A percentile compares a stretch with the other conserved stretches of the same genome.
These are phyloP conservation scores for Gryon sp. DNA, from an alignment of 1,140 invertebrate species.

Conservation along the genomic window DNA sequence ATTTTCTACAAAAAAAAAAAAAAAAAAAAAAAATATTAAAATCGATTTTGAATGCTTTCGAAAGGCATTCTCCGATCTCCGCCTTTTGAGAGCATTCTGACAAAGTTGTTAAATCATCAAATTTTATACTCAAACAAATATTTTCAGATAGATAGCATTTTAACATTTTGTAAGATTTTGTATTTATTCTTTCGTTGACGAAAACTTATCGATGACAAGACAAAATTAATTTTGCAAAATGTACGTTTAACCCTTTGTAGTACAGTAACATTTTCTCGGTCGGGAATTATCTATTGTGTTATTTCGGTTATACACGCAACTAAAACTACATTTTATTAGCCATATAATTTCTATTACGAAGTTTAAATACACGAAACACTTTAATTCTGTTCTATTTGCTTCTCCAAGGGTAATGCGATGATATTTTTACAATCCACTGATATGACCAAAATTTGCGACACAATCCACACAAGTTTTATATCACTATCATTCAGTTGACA, in stretches of 20 bases:
- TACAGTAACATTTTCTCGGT: too few relatives aligned
- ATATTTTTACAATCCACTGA: constrained; percentile 53
- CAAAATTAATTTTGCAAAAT: too few relatives aligned
- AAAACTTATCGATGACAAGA: too few relatives aligned
- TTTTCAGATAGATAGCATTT: too few relatives aligned
- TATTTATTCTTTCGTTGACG: too few relatives aligned
- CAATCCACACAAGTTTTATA: constrained; percentile 17
- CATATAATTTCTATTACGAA: constrained; percentile 45
- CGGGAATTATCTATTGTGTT: constrained; percentile 50
- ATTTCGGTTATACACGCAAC: constrained; percentile 60
- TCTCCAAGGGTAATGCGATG: constrained; percentile 33
- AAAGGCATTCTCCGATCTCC: constrained; percentile 74
- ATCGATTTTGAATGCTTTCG: constrained; percentile 75
- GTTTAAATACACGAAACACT: constrained; percentile 24
- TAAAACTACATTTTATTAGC: constrained; percentile 57
- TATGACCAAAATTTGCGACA: constrained; percentile 48
- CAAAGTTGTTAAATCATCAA: too few relatives aligned
- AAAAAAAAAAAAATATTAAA: constrained; percentile 13
- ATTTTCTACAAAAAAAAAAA: constrained; percentile 9
- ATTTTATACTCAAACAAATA: too few relatives aligned
- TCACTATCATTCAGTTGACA: constrained; percentile 5
- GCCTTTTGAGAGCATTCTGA: constrained; percentile 78
- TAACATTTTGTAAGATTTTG: too few relatives aligned
- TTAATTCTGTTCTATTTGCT: constrained; percentile 51
- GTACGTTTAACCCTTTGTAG: too few relatives aligned